Evolutionary conservation across 2,797 vertebrate genomes (phyloP).

Genomic region (Sebastes elongatus): DNA sequence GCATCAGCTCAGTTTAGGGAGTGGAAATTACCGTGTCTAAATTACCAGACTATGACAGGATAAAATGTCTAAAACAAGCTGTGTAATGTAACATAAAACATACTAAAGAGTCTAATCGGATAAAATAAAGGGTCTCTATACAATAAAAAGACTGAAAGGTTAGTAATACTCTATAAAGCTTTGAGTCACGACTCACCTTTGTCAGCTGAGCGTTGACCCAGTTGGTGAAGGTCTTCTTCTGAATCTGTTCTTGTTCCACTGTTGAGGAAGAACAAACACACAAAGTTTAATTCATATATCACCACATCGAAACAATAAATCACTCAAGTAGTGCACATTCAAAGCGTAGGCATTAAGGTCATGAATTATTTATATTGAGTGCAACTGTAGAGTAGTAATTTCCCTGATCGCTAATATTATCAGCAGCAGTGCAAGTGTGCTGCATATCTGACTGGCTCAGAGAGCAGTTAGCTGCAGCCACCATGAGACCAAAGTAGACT

Average conservation of each 20-base stretch:
- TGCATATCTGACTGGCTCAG: no score
- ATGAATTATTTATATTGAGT: neutral
- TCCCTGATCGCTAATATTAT: neutral
- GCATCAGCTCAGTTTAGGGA: neutral
- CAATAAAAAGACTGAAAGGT: neutral
- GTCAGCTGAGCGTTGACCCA: conserved; percentile 95
- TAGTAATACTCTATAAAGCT: neutral
- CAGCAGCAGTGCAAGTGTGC: neutral
- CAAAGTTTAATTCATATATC: neutral
- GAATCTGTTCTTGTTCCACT: conserved; percentile 94
- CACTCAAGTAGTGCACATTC: neutral
- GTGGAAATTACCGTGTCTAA: neutral
- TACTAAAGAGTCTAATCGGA: no score
- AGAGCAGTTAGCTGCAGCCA: no score
- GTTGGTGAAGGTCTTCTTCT: conserved; percentile 97
- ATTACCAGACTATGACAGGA: neutral
- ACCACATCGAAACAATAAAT: neutral
- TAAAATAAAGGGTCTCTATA: rapidly evolving
- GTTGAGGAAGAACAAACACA: conserved; percentile 11
- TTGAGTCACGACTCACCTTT: conserved; percentile 84
- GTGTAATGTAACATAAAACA: no score
- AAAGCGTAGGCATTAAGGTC: neutral
- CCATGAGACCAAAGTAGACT: neutral
- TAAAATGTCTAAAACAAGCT: neutral
- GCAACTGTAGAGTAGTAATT: neutral